Conservation (phyloP, 2,113 vertebrate genomes). For the Rhinogobius similis region DNA sequence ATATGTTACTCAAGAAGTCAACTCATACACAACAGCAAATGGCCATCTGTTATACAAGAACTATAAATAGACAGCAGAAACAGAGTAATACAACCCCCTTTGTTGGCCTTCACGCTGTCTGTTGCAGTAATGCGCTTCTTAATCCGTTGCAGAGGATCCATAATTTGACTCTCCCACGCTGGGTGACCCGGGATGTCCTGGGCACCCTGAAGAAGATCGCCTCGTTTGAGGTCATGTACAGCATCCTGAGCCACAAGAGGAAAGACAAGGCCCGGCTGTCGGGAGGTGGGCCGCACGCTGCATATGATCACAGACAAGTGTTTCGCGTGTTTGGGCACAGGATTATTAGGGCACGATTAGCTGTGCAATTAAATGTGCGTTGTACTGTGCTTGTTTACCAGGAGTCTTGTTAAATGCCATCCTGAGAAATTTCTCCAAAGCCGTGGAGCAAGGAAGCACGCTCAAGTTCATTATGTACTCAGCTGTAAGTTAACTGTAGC, state of each 20-base stretch:
- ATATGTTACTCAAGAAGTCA: conserved; percentile 30
- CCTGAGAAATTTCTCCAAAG: conserved; percentile 79
- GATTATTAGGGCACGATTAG: conserved; percentile 36
- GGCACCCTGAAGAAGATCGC: conserved; percentile 78
- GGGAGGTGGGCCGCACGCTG: conserved; percentile 78
- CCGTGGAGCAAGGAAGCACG: conserved; percentile 62
- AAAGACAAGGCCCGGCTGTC: conserved; percentile 86
- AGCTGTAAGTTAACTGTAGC: conserved; percentile 79
- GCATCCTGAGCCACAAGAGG: conserved; percentile 80
- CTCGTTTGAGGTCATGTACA: conserved; percentile 77
- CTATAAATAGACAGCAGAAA: conserved; percentile 69
- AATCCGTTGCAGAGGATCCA: conserved; percentile 74
- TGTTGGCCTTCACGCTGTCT: conserved; percentile 35
- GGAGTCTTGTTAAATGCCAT: conserved; percentile 84
- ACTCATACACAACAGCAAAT: conserved; percentile 50
- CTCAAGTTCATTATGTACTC: conserved; percentile 87
- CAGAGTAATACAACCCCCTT: conserved; percentile 37
- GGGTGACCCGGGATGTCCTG: conserved; percentile 80
- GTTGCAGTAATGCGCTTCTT: conserved; percentile 37
- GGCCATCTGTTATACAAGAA: conserved; percentile 68
- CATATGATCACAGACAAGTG: conserved; percentile 16
- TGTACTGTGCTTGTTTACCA: conserved; percentile 65
- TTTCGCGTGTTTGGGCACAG: conserved; percentile 44
- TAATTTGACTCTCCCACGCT: conserved; percentile 82
- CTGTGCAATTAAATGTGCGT: conserved; percentile 19